Base-by-base conservation (phyloP, 2,113 vertebrate genomes). In the Crocuta crocuta region DNA sequence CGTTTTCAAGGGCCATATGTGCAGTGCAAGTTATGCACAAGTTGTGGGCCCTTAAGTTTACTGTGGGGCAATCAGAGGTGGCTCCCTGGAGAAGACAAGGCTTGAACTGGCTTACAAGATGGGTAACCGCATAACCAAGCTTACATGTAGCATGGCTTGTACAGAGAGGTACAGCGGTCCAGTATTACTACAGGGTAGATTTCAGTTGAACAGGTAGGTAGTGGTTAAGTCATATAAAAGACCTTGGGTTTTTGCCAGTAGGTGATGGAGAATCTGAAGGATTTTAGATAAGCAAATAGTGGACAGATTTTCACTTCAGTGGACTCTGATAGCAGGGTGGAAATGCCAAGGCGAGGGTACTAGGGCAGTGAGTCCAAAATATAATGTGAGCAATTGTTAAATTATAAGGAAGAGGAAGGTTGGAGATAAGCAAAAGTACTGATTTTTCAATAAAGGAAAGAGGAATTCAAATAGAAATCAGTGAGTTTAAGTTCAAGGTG, bases 201-300 rank as follows among this genome's bases (percentile, higher is more conserved):
- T 86, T 70, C 68, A 61, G 23, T 63, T 79, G 66, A 43, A 39
- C 43, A 48, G 68, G 63, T 13, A 71, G 80, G 7, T 48, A 65
- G 31, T 24, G 33, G 71, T 84, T 90, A 76, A 50, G 16, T 79
- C 39, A 39, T 73, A 13, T 10, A 11, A 68, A 92, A 88, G 28
- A 84, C 85, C 12, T 85, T 79, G 33, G 12, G 35, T 28, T 58
- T 94, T 66, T 92, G 53, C 76, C 73, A 39, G 7, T 80, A 86
- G 66, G 28, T 89, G 74, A 83, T 78, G n/a, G 31, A n/a, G 45
- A 28, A 31, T 80, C 24, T 71, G 70, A 95, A 91, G n/a, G 73
- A 68, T 94, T 97, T 94, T 43, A 83, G 76, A 23, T 80, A 45
- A 79, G 71, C 50, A 74, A 92, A 50, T 88, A 65, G 71, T 50